phyloP scores from a whole-genome alignment of 2,113 vertebrate species.

The Sapayoa aenigma region DNA sequence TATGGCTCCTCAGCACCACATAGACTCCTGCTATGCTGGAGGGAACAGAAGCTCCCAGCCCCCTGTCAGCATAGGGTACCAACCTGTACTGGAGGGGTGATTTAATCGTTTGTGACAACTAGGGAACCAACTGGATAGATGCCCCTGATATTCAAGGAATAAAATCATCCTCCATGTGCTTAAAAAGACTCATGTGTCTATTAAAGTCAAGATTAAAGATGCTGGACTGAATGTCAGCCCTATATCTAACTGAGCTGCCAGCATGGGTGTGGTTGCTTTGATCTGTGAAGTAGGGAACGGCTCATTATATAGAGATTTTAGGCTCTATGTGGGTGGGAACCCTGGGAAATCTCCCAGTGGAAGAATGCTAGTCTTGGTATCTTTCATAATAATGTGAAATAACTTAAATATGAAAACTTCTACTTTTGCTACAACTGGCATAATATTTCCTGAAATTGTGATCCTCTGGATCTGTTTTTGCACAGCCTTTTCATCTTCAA shows the following conservation, averaged over 20 bases:
- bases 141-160: neutral
- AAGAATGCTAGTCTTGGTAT: conserved; percentile 20
- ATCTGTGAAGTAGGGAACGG: neutral
- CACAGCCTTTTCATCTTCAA: neutral
- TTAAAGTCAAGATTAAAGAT: neutral
- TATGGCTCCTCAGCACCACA: neutral
- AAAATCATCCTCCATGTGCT: neutral
- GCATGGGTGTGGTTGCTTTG: neutral
- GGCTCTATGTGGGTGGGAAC: conserved; percentile 43
- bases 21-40: neutral
- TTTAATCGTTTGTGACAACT: neutral
- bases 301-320: conserved; percentile 17
- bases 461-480: conserved; percentile 18
- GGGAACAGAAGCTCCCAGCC: neutral
- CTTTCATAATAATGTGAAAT: conserved; percentile 41
- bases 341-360: conserved; percentile 13
- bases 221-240: neutral
- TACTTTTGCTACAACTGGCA: conserved; percentile 39
- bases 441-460: conserved; percentile 32
- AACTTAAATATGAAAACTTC: conserved; percentile 38
- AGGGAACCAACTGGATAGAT: neutral
- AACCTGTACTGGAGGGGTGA: neutral
- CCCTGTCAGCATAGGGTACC: neutral
- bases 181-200: fast-evolving
- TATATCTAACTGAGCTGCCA: neutral